Evolutionary conservation across 2,113 vertebrate species (phyloP).

Genomic region (Ailuropoda melanoleuca): DNA sequence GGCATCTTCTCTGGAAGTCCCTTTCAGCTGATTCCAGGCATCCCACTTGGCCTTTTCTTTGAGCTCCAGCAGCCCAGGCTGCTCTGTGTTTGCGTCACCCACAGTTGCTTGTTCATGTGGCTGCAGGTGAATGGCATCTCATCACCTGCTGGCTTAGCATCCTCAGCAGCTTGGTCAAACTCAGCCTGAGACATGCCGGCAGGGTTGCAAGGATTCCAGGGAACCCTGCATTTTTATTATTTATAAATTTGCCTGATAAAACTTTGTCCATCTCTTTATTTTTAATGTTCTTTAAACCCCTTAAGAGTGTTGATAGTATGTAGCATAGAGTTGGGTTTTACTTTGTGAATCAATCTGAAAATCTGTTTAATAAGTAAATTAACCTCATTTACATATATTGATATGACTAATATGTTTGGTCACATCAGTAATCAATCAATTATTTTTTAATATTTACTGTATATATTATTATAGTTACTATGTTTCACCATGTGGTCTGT

Average conservation of each 20-base stretch:
- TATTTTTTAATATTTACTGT: background rate
- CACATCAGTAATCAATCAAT: background rate
- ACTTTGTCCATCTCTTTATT: background rate
- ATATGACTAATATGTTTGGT: background rate
- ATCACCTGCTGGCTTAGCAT: constrained; percentile 90
- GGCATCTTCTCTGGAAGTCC: constrained; percentile 90
- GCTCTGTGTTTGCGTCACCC: constrained; percentile 92
- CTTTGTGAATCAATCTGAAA: background rate
- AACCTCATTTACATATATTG: background rate
- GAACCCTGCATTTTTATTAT: background rate
- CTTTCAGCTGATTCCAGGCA: constrained; percentile 92
- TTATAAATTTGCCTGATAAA: background rate
- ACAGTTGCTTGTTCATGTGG: constrained; percentile 91
- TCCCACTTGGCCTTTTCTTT: constrained; percentile 97
- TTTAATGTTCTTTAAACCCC: background rate
- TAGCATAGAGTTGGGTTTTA: background rate
- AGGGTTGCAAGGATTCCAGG: background rate
- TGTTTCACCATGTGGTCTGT: background rate
- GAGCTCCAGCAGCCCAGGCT: constrained; percentile 93
- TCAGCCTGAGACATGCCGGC: constrained; percentile 82
- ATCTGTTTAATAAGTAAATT: background rate
- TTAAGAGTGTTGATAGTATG: background rate
- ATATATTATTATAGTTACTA: background rate
- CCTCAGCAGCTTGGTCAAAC: constrained; percentile 92
- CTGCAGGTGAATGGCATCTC: constrained; percentile 93